These are phyloP conservation scores for Arvicanthis niloticus DNA, from an alignment of 2,113 vertebrate species.

Conservation along the genomic window DNA sequence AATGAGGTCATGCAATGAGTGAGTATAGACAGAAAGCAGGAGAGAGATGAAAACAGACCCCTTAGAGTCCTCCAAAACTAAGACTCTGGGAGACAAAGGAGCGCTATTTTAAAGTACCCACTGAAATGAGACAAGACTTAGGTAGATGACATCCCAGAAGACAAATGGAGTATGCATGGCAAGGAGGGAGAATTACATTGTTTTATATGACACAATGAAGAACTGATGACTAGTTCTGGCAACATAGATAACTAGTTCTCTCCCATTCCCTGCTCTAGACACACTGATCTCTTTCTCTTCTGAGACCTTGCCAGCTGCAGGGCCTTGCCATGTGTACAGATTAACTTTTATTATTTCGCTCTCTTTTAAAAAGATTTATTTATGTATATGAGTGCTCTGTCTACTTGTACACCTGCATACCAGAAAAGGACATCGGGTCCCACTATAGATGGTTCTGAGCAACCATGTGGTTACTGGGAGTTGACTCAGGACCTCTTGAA, in stretches of 20 bases:
- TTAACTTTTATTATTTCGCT: background rate
- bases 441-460: background rate
- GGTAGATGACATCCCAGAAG: background rate
- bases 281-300: background rate
- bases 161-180: background rate
- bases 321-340: background rate
- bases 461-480: background rate
- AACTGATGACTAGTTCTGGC: background rate
- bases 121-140: conserved; percentile 14
- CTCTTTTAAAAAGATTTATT: background rate
- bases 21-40: background rate
- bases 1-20: background rate
- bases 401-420: background rate
- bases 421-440: background rate
- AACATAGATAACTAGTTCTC: background rate
- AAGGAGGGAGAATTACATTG: background rate
- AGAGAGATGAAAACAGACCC: background rate
- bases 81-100: background rate
- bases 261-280: background rate
- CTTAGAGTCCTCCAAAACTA: background rate
- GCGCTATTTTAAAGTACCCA: background rate
- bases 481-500: background rate
- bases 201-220: background rate
- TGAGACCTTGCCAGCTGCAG: background rate
- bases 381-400: background rate